phyloP scores from a whole-genome alignment of 1,140 invertebrate species.

The Aphidius ervi region DNA sequence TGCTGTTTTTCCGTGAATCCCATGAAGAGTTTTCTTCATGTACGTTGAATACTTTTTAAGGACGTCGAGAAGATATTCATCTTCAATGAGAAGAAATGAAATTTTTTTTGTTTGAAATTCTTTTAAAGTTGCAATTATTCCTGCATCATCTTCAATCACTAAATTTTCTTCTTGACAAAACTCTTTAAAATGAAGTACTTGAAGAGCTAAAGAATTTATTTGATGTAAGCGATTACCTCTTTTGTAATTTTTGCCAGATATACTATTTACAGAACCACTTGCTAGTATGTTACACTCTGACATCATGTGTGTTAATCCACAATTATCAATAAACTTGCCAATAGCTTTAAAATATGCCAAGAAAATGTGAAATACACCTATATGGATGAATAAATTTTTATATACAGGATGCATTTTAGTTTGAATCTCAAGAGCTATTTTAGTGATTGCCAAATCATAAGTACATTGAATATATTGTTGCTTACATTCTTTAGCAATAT shows the following conservation, averaged over 20 bases:
- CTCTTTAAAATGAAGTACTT: conserved; percentile 27
- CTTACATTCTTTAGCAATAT: conserved; percentile 1
- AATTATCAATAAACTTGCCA: conserved; percentile 10
- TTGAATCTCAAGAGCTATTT: conserved; percentile 9
- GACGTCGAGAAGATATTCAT: conserved; percentile 19
- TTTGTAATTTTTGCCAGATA: conserved; percentile 5
- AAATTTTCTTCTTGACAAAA: conserved; percentile 14
- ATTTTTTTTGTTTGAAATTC: no score
- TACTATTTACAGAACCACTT: conserved; percentile 3
- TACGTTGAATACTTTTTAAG: conserved; percentile 28
- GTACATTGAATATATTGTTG: conserved; percentile 10
- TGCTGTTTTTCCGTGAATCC: conserved; percentile 34
- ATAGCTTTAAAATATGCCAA: conserved; percentile 11
- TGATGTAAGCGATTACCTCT: conserved; percentile 5
- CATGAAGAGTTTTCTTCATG: conserved; percentile 26
- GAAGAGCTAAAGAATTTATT: background rate
- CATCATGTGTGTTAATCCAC: conserved; percentile 4
- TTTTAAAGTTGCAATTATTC: no score
- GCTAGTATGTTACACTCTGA: conserved; percentile 2
- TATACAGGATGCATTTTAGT: background rate
- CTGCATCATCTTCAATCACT: no score
- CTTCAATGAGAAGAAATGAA: no score
- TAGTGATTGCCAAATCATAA: conserved; percentile 15
- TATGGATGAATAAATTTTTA: conserved; percentile 12
- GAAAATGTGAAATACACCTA: conserved; percentile 9